A percentile compares a stretch with the other conserved stretches of the same genome.
Evolutionary conservation across 1,140 invertebrate genomes (phyloP).

Genomic region (Teleopsis dalmanni): DNA sequence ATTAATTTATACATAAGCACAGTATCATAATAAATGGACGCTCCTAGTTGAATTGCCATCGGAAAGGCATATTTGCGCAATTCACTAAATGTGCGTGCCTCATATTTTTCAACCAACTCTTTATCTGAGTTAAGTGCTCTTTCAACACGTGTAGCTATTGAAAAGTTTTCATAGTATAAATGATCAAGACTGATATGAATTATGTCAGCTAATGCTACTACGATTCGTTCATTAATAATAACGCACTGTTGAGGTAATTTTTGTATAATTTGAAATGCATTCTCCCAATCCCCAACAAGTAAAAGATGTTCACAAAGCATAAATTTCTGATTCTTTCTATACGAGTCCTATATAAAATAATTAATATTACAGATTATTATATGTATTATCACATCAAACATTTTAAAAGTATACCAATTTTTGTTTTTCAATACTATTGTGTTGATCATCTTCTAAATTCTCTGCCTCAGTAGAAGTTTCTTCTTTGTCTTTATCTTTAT

Average conservation of each 20-base stretch:
- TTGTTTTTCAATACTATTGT: too few relatives aligned
- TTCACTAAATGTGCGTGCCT: slow-evolving; percentile 57
- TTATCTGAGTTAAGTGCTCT: slow-evolving; percentile 26
- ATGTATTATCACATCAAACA: background rate
- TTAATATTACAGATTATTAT: background rate
- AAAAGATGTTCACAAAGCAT: slow-evolving; percentile 83
- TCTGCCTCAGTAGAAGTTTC: too few relatives aligned
- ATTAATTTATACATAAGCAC: slow-evolving; percentile 83
- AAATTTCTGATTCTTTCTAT: slow-evolving; percentile 85
- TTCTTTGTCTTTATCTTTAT: background rate
- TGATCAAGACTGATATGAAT: slow-evolving; percentile 82
- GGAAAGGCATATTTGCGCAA: slow-evolving; percentile 72
- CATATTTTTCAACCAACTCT: slow-evolving; percentile 28
- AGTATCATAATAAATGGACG: slow-evolving; percentile 80
- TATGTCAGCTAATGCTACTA: slow-evolving; percentile 68
- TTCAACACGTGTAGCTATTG: slow-evolving; percentile 23
- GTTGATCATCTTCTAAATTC: too few relatives aligned
- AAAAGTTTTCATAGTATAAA: slow-evolving; percentile 70
- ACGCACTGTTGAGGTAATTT: slow-evolving; percentile 76
- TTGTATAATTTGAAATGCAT: slow-evolving; percentile 69
- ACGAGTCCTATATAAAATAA: slow-evolving; percentile 46
- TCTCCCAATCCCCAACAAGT: slow-evolving; percentile 83
- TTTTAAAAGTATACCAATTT: background rate
- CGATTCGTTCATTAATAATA: slow-evolving; percentile 70
- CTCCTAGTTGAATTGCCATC: slow-evolving; percentile 81